Evolutionary conservation across 2,888 invertebrate genomes (phyloP), one percentile per base, ranked within the genome.

Genomic region (Tupiocoris notatus): DNA sequence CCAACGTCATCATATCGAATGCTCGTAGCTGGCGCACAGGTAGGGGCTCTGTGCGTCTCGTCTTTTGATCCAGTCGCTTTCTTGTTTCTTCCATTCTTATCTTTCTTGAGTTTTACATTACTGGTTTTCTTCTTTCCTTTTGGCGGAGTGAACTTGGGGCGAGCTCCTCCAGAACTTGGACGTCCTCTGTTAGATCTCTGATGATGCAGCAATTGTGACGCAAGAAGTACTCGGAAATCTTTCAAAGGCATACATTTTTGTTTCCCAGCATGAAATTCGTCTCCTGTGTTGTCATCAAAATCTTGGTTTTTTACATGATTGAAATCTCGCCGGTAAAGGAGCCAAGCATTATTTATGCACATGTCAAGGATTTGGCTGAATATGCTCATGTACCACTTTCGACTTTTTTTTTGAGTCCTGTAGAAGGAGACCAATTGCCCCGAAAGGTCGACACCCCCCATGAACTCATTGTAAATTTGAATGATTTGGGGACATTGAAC

Each of bases 401-500:
- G 64, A 1, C 12, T 54, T 54, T 54, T 66, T 66, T 17, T 54
- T 56, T 56, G 9, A 20, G 54, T 66, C 18, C 66, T 39, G 56
- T 66, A 66, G 17, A 65, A 25, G 12, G 65, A 65, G 16, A 24
- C 25, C 9, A 65, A 25, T 18, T 65, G 65, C n/a, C 65, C 65
- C 22, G 65, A 65, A n/a, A 68, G 21, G 57, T 68, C 68, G 1
- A 68, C 68, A 20, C 68, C 68, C 16, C 68, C 59, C 70, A 58
- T 70, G 57, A 70, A 70, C n/a, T 70, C 70, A 59, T 70, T 70
- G 20, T 70, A 70, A 16, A 7, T n/a, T 54, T 21, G 17, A n/a
- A 68, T 57, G 16, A 68, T 68, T 56, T 65, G n/a, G 17, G 65
- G 65, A 24, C 65, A 22, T 18, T 66, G n/a, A 3, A 24, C 54